A percentile compares a stretch with the other conserved stretches of the same genome.
These are phyloP conservation scores for Sylvia atricapilla DNA, from an alignment of 2,113 vertebrate species.

Conservation along the genomic window DNA sequence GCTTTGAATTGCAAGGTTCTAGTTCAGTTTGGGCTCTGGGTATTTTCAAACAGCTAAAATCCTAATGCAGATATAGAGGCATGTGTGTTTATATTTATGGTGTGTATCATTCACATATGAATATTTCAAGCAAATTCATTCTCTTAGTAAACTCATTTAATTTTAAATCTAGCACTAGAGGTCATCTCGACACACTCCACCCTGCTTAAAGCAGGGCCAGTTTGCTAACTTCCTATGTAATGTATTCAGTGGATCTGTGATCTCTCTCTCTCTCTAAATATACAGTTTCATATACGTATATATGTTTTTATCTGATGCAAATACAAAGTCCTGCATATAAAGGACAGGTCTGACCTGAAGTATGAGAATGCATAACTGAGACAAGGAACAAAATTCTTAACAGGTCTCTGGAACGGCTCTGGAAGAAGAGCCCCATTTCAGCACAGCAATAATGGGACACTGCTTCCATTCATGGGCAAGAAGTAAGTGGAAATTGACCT, in stretches of 20 bases:
- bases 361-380: neutral
- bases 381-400: neutral
- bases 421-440: neutral
- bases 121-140: neutral
- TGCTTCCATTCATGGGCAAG: neutral
- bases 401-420: neutral
- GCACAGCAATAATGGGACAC: neutral
- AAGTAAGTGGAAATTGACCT: neutral
- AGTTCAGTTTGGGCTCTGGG: neutral
- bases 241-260: neutral
- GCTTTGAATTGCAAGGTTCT: conserved; percentile 47
- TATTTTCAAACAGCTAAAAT: neutral
- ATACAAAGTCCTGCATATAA: neutral
- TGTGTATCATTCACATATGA: neutral
- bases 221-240: neutral
- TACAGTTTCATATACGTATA: neutral
- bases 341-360: neutral
- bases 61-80: neutral
- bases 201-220: neutral
- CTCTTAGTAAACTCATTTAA: neutral
- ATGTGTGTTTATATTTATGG: neutral
- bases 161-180: neutral
- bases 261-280: neutral
- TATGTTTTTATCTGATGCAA: neutral
- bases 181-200: neutral